These are phyloP conservation scores for Lamprotornis superbus DNA, from an alignment of 2,113 vertebrate genomes.

Conservation along the genomic window DNA sequence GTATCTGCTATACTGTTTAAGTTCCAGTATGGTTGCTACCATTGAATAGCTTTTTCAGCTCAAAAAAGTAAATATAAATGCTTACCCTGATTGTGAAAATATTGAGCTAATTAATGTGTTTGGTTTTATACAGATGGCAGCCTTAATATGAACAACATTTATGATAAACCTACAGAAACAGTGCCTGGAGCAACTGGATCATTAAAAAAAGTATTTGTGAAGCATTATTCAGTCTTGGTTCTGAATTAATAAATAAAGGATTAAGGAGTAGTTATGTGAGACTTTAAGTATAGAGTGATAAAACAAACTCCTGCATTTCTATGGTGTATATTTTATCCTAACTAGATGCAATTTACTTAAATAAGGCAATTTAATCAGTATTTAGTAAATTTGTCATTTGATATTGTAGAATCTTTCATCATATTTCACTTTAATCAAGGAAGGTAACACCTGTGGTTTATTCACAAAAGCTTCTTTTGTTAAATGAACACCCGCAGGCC, in stretches of 20 bases:
- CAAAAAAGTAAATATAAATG: not conserved
- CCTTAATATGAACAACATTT: not conserved
- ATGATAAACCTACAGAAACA: not conserved
- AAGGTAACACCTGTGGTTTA: constrained; percentile 82
- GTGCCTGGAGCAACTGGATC: not conserved
- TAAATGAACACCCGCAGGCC: constrained; percentile 76
- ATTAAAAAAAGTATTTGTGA: not conserved
- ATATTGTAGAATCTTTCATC: constrained; percentile 78
- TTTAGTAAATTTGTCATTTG: constrained; percentile 74
- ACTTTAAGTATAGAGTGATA: constrained; percentile 56
- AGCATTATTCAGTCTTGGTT: not conserved
- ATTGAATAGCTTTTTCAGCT: not conserved
- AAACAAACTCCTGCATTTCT: constrained; percentile 58
- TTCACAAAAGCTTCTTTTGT: constrained; percentile 80
- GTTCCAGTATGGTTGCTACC: not conserved
- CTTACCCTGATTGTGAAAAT: not conserved
- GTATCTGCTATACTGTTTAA: not conserved
- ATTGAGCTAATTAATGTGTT: not conserved
- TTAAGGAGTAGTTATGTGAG: constrained; percentile 34
- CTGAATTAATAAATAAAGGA: constrained; percentile 43
- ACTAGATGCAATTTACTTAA: constrained; percentile 73
- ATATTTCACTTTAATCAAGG: constrained; percentile 79
- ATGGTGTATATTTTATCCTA: constrained; percentile 57
- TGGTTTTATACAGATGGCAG: not conserved
- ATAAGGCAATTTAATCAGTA: constrained; percentile 74